A percentile compares a stretch with the other conserved stretches of the same genome.
Evolutionary conservation across 2,113 vertebrate genomes (phyloP).

Genomic region (Lampris megalopsis): DNA sequence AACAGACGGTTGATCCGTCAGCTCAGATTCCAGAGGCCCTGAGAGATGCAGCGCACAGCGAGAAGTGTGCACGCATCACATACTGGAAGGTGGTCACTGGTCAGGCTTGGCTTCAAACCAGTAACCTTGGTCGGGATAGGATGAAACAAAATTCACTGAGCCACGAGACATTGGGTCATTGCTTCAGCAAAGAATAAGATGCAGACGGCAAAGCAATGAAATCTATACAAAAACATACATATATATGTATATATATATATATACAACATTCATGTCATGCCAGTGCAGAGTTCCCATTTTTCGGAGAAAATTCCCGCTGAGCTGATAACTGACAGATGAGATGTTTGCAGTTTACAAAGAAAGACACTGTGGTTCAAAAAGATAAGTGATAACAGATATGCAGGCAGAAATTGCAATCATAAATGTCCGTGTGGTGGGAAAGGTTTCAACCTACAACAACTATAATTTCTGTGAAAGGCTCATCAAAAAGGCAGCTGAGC

Average conservation of each 20-base stretch:
- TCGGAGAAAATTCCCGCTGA: too few species aligned
- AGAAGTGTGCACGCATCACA: too few species aligned
- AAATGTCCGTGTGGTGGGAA: background rate
- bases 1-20: background rate
- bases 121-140: too few species aligned
- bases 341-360: background rate
- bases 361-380: background rate
- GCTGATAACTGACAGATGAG: background rate
- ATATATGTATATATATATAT: too few species aligned
- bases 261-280: too few species aligned
- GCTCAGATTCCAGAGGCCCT: background rate
- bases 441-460: conserved; percentile 38
- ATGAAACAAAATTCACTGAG: too few species aligned
- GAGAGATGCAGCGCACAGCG: too few species aligned
- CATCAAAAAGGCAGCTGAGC: conserved; percentile 39
- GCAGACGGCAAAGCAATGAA: too few species aligned
- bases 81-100: too few species aligned
- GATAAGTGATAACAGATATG: conserved; percentile 2
- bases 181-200: background rate
- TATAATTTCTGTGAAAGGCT: conserved; percentile 16
- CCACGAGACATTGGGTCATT: too few species aligned
- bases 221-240: background rate
- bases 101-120: too few species aligned
- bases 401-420: background rate
- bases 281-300: too few species aligned